Evolutionary conservation across 2,888 invertebrate species (phyloP).

Genomic region (Tenthredo livida): DNA sequence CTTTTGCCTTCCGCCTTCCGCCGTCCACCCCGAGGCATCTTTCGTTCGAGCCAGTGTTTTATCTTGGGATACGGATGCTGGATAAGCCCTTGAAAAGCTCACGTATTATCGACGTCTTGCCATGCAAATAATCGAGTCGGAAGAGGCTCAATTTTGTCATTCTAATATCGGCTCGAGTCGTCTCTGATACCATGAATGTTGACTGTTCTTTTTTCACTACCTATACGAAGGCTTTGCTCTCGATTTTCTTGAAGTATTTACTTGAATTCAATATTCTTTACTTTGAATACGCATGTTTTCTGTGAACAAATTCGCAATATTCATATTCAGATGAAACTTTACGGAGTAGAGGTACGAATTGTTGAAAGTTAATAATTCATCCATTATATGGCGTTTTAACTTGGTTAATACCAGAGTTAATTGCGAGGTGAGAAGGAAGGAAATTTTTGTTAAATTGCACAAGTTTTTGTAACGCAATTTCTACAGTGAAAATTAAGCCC

Average conservation of each 20-base stretch:
- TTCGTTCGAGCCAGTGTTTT: conserved; percentile 22
- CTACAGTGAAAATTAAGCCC: background rate
- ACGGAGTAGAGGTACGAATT: background rate
- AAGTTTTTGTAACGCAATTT: background rate
- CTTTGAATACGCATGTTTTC: background rate
- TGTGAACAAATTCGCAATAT: background rate
- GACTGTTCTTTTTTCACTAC: background rate
- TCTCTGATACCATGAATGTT: background rate
- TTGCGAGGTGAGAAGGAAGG: background rate
- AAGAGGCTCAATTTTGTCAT: conserved; percentile 30
- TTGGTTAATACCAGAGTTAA: background rate
- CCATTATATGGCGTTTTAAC: background rate
- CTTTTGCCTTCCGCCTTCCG: background rate
- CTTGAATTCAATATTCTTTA: background rate
- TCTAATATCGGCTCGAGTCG: conserved; percentile 11
- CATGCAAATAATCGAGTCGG: conserved; percentile 27
- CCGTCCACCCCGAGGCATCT: background rate
- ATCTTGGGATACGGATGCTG: conserved; percentile 24
- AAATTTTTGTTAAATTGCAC: background rate
- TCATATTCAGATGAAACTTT: background rate
- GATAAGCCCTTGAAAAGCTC: conserved; percentile 43
- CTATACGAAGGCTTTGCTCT: background rate
- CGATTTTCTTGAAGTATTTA: background rate
- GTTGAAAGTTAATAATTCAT: background rate
- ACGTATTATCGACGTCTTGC: conserved; percentile 40